Conservation (phyloP, 1,140 invertebrate species). For the Drosophila bocqueti region DNA sequence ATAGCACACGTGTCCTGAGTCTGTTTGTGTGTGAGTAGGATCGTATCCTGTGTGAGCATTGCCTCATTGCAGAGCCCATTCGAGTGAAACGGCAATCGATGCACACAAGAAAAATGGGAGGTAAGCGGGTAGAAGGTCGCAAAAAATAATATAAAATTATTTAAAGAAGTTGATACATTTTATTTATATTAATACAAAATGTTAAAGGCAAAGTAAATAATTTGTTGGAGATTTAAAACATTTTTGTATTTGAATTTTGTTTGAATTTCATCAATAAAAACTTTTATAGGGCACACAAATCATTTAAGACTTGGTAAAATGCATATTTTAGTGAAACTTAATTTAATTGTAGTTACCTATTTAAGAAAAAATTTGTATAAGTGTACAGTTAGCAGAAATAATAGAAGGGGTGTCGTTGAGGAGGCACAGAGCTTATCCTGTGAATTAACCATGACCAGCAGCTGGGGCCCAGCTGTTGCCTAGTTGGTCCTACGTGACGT, state of each 20-base stretch:
- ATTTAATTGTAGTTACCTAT: neutral
- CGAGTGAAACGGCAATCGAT: constrained; percentile 73
- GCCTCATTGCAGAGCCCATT: constrained; percentile 58
- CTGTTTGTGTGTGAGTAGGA: neutral
- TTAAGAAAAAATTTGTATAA: too few species aligned
- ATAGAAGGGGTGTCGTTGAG: neutral
- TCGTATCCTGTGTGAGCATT: constrained; percentile 57
- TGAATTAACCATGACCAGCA: constrained; percentile 68
- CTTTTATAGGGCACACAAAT: neutral
- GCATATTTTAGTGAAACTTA: neutral
- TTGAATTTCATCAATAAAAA: neutral
- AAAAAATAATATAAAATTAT: neutral
- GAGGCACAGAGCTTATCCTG: constrained; percentile 21
- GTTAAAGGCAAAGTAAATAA: neutral
- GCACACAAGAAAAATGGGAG: constrained; percentile 7
- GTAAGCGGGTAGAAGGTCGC: too few species aligned
- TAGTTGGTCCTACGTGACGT: constrained; percentile 20
- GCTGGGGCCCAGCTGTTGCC: constrained; percentile 23
- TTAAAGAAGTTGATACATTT: neutral
- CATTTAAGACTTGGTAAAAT: neutral
- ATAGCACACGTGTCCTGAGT: constrained; percentile 64
- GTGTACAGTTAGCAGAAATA: neutral
- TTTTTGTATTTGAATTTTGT: too few species aligned
- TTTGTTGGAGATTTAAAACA: neutral
- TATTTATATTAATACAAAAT: too few species aligned